phyloP scores from a whole-genome alignment of 2,888 invertebrate species.

The Mythimna pallens region DNA sequence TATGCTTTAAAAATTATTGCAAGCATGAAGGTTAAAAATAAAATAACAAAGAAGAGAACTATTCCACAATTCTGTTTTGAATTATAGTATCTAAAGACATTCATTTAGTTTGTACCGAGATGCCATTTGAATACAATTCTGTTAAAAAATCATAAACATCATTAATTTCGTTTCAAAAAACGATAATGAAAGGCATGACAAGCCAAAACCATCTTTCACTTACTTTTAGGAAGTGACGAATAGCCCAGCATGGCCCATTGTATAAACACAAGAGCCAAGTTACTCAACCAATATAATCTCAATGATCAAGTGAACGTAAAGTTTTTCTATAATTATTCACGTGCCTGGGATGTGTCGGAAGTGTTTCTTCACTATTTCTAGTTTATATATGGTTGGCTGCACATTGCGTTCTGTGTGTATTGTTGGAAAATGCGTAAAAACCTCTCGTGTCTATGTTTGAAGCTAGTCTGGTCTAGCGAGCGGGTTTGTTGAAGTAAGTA shows the following conservation, averaged over 20 bases:
- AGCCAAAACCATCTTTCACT: constrained; percentile 8
- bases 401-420: constrained; percentile 20
- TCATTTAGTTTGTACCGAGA: background rate
- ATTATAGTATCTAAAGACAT: background rate
- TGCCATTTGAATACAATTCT: background rate
- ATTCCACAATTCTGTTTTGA: background rate
- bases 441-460: background rate
- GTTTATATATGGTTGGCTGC: constrained; percentile 49
- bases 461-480: background rate
- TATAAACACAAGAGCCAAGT: constrained; percentile 27
- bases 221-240: constrained; percentile 24
- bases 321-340: constrained; percentile 54
- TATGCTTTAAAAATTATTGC: too few species aligned
- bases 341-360: constrained; percentile 67
- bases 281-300: constrained; percentile 51
- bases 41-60: too few species aligned
- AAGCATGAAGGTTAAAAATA: too few species aligned
- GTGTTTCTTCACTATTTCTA: constrained; percentile 45
- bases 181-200: constrained; percentile 32
- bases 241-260: constrained; percentile 29
- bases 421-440: constrained; percentile 25
- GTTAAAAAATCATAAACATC: constrained; percentile 3
- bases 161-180: constrained; percentile 18
- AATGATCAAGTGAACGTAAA: constrained; percentile 46
- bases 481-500: background rate